Conservation (phyloP, 2,888 invertebrate genomes). For the Eupithecia dodoneata region DNA sequence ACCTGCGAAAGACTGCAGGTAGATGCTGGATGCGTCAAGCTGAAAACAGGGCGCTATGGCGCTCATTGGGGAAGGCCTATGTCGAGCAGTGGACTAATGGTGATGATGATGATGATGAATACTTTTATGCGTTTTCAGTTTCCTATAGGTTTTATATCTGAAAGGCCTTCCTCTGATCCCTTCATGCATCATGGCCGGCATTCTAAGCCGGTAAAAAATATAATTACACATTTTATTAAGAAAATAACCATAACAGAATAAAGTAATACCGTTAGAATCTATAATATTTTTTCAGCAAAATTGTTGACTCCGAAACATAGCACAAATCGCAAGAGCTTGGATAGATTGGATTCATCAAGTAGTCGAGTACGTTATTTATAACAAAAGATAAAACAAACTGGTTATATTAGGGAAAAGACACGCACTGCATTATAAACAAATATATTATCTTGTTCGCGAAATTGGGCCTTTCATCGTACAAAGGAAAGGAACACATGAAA, state of each 20-base stretch:
- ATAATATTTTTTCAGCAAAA: background rate
- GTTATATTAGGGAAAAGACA: constrained; percentile 73
- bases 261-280: background rate
- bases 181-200: background rate
- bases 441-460: constrained; percentile 59
- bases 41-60: too few species aligned
- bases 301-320: background rate
- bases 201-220: too few species aligned
- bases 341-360: background rate
- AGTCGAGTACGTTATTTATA: constrained; percentile 10
- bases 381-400: constrained; percentile 58
- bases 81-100: too few species aligned
- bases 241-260: too few species aligned
- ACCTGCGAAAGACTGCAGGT: too few species aligned
- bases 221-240: too few species aligned
- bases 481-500: constrained; percentile 32
- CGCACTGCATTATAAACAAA: constrained; percentile 61
- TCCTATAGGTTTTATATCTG: constrained; percentile 27
- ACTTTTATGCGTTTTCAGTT: constrained; percentile 36
- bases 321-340: background rate
- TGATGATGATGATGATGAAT: too few species aligned
- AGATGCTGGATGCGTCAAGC: too few species aligned
- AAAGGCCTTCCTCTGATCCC: background rate
- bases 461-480: constrained; percentile 68
- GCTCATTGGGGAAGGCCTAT: too few species aligned